A percentile compares a stretch with the other conserved stretches of the same genome.
phyloP scores from a whole-genome alignment of 2,113 vertebrate species.

The Amblyopsis rosae region DNA sequence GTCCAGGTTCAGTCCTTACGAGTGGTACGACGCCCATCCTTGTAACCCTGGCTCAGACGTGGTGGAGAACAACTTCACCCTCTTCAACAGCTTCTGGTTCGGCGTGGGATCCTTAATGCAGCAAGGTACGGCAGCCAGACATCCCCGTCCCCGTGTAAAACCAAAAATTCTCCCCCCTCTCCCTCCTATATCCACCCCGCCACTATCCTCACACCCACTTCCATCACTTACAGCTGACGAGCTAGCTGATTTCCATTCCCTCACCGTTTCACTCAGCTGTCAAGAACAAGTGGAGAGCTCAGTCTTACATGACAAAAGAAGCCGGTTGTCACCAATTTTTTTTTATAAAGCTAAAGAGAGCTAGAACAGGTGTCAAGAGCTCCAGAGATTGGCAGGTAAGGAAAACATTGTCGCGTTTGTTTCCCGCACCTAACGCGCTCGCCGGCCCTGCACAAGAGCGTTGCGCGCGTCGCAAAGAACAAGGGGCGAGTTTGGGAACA shows the following conservation, averaged over 20 bases:
- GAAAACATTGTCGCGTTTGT: constrained; percentile 67
- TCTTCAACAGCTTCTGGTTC: constrained; percentile 99
- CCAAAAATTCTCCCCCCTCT: constrained; percentile 6
- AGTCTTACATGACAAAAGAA: constrained; percentile 68
- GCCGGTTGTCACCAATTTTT: constrained; percentile 65
- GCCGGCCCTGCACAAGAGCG: constrained; percentile 38
- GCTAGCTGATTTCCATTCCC: constrained; percentile 58
- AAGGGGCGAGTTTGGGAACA: constrained; percentile 47
- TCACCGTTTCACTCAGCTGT: constrained; percentile 69
- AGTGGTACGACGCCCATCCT: constrained; percentile 97
- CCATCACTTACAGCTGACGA: constrained; percentile 65
- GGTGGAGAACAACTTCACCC: constrained; percentile 98
- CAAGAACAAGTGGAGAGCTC: constrained; percentile 68
- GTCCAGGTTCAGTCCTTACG: constrained; percentile 93
- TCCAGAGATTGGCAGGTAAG: constrained; percentile 61
- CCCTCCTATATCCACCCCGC: constrained; percentile 12
- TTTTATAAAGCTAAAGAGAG: constrained; percentile 17
- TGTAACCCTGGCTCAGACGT: constrained; percentile 95
- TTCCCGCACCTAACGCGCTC: constrained; percentile 59
- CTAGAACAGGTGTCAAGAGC: constrained; percentile 66
- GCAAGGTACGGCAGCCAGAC: constrained; percentile 82
- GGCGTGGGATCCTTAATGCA: constrained; percentile 98
- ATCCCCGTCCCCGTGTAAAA: constrained; percentile 42
- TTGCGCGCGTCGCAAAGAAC: constrained; percentile 33
- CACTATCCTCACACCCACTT: constrained; percentile 25